Evolutionary conservation across 1,140 invertebrate species (phyloP).

Genomic region (Stratiolaelaps scimitus): DNA sequence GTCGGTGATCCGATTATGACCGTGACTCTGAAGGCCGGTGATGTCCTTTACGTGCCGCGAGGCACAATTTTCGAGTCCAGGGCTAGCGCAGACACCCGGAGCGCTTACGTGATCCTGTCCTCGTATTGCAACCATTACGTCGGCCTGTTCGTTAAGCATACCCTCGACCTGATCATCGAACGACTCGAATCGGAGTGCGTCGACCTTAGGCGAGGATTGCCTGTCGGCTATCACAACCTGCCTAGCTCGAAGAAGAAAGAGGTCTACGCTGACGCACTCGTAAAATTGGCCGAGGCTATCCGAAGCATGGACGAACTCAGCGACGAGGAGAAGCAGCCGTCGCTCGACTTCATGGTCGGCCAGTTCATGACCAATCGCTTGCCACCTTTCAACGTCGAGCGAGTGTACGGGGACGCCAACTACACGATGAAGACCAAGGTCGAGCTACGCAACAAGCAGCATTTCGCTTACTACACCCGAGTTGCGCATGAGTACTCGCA

Average conservation of each 20-base stretch:
- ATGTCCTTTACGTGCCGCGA: conserved; percentile 19
- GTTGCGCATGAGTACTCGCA: too few relatives aligned
- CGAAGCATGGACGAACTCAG: neutral
- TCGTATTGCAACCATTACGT: neutral
- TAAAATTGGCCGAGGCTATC: conserved; percentile 1
- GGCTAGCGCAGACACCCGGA: too few relatives aligned
- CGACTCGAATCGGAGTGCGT: neutral
- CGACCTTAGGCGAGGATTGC: neutral
- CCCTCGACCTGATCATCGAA: neutral
- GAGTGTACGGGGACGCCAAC: neutral
- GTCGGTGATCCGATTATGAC: neutral
- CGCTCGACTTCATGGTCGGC: neutral
- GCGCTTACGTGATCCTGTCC: neutral
- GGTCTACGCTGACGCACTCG: neutral
- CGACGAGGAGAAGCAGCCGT: neutral
- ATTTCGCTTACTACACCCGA: neutral
- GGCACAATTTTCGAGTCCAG: neutral
- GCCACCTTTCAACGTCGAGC: neutral
- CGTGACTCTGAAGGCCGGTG: neutral
- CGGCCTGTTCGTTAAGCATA: neutral
- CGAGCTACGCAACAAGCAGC: neutral
- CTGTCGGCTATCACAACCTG: neutral
- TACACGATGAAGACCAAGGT: neutral
- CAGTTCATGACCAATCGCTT: neutral
- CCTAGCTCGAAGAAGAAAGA: neutral